Percentiles rank a stretch among this genome's conserved stretches.
Conservation (phyloP, 2,113 vertebrate genomes). For the Cygnus buccinator region DNA sequence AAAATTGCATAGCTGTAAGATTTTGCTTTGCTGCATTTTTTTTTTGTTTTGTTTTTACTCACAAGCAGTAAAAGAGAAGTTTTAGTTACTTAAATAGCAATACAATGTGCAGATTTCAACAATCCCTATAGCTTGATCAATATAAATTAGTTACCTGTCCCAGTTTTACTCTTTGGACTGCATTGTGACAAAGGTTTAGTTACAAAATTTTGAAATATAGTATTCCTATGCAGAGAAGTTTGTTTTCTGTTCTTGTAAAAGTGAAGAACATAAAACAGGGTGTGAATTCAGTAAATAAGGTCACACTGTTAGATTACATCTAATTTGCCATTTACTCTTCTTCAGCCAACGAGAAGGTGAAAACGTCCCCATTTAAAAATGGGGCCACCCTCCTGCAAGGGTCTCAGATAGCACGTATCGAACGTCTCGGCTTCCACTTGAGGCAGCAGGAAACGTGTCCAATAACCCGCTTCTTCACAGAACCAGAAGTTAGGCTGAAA, state of each 20-base stretch:
- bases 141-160: constrained; percentile 68
- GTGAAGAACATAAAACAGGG: constrained; percentile 64
- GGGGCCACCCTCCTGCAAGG: constrained; percentile 51
- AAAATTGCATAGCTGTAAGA: constrained; percentile 83
- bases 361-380: neutral
- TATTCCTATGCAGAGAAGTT: constrained; percentile 61
- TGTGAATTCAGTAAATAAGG: constrained; percentile 68
- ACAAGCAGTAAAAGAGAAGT: constrained; percentile 64
- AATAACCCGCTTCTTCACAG: constrained; percentile 66
- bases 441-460: constrained; percentile 29
- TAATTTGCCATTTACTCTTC: constrained; percentile 70
- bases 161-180: constrained; percentile 77
- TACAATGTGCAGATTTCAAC: constrained; percentile 47
- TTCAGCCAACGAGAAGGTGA: constrained; percentile 51
- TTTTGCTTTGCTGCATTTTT: constrained; percentile 72
- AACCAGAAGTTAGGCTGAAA: constrained; percentile 74
- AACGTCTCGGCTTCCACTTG: constrained; percentile 15
- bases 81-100: constrained; percentile 62
- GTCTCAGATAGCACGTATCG: neutral
- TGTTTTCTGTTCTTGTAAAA: constrained; percentile 53
- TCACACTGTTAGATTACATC: constrained; percentile 73
- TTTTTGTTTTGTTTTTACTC: constrained; percentile 13
- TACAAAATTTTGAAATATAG: constrained; percentile 63
- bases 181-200: constrained; percentile 73
- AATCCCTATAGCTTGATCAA: constrained; percentile 47